These are phyloP conservation scores for Drosophila lacertosa DNA, from an alignment of 1,140 invertebrate species.

Conservation along the genomic window DNA sequence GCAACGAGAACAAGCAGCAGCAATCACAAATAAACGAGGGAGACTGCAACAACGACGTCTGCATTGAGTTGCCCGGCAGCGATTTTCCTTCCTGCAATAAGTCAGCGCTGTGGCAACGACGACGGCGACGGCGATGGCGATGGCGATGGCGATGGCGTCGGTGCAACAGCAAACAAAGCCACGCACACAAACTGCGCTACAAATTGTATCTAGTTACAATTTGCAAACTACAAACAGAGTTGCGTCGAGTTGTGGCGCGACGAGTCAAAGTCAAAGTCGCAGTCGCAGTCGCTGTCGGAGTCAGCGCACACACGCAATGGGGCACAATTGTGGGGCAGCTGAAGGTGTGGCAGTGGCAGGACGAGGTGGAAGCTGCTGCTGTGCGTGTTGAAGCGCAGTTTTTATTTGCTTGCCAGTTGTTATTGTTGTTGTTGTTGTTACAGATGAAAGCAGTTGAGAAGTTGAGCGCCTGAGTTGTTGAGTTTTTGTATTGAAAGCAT, in stretches of 20 bases:
- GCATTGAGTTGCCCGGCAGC: constrained; percentile 71
- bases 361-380: constrained; percentile 29
- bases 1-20: constrained; percentile 24
- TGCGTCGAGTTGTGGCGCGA: constrained; percentile 29
- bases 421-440: constrained; percentile 43
- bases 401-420: constrained; percentile 59
- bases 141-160: constrained; percentile 27
- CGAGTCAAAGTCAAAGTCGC: constrained; percentile 44
- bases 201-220: constrained; percentile 83
- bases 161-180: constrained; percentile 67
- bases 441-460: constrained; percentile 40
- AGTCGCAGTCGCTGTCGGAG: constrained; percentile 42
- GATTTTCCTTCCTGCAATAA: constrained; percentile 78
- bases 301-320: constrained; percentile 47
- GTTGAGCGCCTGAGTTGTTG: constrained; percentile 13
- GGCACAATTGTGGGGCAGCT: background rate
- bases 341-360: constrained; percentile 13
- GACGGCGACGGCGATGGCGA: constrained; percentile 2
- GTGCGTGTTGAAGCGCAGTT: constrained; percentile 79
- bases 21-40: constrained; percentile 45
- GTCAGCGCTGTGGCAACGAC: constrained; percentile 52
- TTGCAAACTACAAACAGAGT: constrained; percentile 80
- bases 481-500: constrained; percentile 40
- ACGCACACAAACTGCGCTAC: constrained; percentile 66
- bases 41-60: constrained; percentile 57